Evolutionary conservation across 2,797 vertebrate genomes (phyloP).

Genomic region (Erpetoichthys calabaricus): DNA sequence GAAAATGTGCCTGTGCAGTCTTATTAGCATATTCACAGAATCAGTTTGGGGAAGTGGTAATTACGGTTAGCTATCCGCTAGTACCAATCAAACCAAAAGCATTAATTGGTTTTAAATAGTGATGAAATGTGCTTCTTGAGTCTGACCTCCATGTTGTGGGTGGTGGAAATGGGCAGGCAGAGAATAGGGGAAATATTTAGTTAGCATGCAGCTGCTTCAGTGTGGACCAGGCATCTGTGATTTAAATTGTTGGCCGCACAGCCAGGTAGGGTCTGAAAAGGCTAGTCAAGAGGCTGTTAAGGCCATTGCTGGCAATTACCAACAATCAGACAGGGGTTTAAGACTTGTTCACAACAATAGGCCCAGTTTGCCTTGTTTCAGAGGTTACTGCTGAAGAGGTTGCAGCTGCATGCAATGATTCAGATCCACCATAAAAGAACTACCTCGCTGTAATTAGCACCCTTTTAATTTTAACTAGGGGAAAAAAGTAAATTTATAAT

Average conservation of each 20-base stretch:
- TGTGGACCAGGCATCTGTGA: conserved; percentile 57
- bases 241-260: conserved; percentile 78
- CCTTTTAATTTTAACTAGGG: conserved; percentile 71
- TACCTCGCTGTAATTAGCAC: conserved; percentile 88
- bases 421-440: conserved; percentile 67
- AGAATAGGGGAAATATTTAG: conserved; percentile 40
- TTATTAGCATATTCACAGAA: conserved; percentile 71
- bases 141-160: conserved; percentile 55
- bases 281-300: conserved; percentile 92
- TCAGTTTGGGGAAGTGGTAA: conserved; percentile 60
- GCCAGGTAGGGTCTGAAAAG: conserved; percentile 84
- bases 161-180: conserved; percentile 38
- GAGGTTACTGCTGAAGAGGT: conserved; percentile 91
- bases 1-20: conserved; percentile 67
- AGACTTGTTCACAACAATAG: conserved; percentile 88
- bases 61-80: conserved; percentile 55
- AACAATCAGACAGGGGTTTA: conserved; percentile 81
- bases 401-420: conserved; percentile 94
- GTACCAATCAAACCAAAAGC: conserved; percentile 58
- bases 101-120: conserved; percentile 79
- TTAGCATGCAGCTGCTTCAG: conserved; percentile 72
- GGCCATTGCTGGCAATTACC: conserved; percentile 86
- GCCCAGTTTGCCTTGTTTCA: conserved; percentile 75
- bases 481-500: conserved; percentile 64
- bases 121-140: conserved; percentile 58